Percentiles rank a stretch among this genome's conserved stretches.
Evolutionary conservation across 2,113 vertebrate genomes (phyloP).

Genomic region (Thamnaconus septentrionalis): DNA sequence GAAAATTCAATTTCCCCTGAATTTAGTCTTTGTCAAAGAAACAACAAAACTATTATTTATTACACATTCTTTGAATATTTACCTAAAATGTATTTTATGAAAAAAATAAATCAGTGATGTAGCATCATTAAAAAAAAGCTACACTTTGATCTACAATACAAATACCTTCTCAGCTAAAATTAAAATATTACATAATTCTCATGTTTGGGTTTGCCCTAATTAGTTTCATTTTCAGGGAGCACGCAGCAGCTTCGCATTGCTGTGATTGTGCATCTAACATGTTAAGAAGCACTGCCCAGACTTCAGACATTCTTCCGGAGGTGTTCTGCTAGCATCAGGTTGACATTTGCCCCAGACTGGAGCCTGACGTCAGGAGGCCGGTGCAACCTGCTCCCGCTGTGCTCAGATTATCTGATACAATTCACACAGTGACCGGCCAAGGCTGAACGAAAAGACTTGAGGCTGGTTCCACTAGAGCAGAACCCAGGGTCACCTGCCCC

Average conservation of each 20-base stretch:
- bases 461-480: conserved; percentile 25
- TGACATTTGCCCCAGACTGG: conserved; percentile 11
- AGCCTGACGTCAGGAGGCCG: neutral
- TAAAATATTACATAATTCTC: too few relatives aligned
- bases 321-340: conserved; percentile 1
- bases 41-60: too few relatives aligned
- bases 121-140: too few relatives aligned
- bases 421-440: conserved; percentile 18
- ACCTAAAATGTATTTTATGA: too few relatives aligned
- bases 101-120: too few relatives aligned
- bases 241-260: neutral
- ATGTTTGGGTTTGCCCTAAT: too few relatives aligned
- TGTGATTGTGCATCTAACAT: neutral
- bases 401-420: conserved; percentile 33
- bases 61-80: too few relatives aligned
- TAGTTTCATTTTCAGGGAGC: too few relatives aligned
- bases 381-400: conserved; percentile 28
- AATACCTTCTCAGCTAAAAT: too few relatives aligned
- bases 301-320: neutral
- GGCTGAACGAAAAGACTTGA: conserved; percentile 8
- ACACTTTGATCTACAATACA: too few relatives aligned
- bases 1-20: too few relatives aligned
- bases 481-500: conserved; percentile 22
- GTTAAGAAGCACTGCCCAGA: neutral
- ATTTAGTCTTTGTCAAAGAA: too few relatives aligned